Percentiles rank a stretch among this genome's conserved stretches.
These are phyloP conservation scores for Eulacestoma nigropectus DNA, from an alignment of 2,113 vertebrate genomes.

Conservation along the genomic window DNA sequence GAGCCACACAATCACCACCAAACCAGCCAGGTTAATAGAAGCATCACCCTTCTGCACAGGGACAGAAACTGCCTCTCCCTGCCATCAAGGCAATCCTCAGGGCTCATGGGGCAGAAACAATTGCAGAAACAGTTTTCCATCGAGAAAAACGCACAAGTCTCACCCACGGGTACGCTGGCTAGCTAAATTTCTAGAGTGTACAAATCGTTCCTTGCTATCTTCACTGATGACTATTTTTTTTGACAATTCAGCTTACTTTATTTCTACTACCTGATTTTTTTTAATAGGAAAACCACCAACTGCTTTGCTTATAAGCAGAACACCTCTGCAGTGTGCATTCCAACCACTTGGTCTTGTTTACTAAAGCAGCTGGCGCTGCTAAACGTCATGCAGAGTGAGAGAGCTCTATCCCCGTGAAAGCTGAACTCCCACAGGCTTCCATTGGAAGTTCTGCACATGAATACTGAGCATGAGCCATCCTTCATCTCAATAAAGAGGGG, in stretches of 20 bases:
- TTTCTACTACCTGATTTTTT: neutral
- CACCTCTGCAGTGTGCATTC: neutral
- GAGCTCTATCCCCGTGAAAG: neutral
- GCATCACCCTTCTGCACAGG: neutral
- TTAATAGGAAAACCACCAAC: neutral
- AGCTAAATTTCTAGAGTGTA: neutral
- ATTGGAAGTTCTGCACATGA: neutral
- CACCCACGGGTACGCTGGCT: rapidly evolving
- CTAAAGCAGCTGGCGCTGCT: neutral
- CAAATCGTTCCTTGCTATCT: neutral
- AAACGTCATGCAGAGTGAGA: neutral
- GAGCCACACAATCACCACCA: neutral
- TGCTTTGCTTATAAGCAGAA: neutral
- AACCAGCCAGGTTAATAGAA: neutral
- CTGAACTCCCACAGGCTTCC: neutral
- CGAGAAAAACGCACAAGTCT: neutral
- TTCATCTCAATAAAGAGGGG: neutral
- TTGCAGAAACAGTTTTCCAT: neutral
- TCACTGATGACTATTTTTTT: neutral
- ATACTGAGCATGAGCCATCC: neutral
- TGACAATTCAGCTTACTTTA: neutral
- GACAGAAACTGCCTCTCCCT: neutral
- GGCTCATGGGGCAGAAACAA: neutral
- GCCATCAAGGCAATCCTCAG: neutral
- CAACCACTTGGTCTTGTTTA: neutral